Percentiles rank a stretch among this genome's conserved stretches.
Conservation (phyloP, 2,888 invertebrate species). For the Toxonevra muliebris region DNA sequence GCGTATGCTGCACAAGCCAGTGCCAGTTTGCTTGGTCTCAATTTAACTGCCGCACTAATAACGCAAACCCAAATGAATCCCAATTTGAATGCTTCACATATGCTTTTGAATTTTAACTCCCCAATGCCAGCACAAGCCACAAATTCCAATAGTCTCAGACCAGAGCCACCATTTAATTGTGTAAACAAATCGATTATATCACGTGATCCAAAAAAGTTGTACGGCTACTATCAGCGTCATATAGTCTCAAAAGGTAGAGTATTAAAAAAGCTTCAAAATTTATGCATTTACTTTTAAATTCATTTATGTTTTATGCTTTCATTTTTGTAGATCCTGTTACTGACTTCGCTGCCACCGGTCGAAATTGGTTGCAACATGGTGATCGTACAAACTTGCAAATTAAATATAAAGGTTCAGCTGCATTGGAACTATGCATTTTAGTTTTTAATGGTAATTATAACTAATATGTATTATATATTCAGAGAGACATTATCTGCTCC, state of each 20-base stretch:
- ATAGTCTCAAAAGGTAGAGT: constrained; percentile 74
- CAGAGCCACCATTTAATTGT: constrained; percentile 64
- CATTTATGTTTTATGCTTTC: not conserved
- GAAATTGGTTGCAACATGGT: constrained; percentile 85
- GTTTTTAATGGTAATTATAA: constrained; percentile 70
- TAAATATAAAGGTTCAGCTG: constrained; percentile 78
- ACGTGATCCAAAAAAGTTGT: constrained; percentile 73
- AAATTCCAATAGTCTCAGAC: constrained; percentile 10
- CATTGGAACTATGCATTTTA: constrained; percentile 76
- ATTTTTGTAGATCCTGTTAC: constrained; percentile 74
- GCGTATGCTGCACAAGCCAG: constrained; percentile 34
- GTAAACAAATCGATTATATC: constrained; percentile 71
- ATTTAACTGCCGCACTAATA: constrained; percentile 44
- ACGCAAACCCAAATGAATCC: too few species aligned
- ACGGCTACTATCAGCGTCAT: constrained; percentile 76
- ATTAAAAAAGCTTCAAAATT: not conserved
- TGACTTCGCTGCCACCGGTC: constrained; percentile 76
- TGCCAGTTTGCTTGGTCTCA: constrained; percentile 53
- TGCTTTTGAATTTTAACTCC: too few species aligned
- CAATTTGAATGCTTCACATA: too few species aligned
- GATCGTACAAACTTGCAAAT: constrained; percentile 77
- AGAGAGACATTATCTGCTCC: not conserved
- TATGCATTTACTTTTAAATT: not conserved
- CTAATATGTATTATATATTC: constrained; percentile 9
- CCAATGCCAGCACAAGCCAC: not conserved